Evolutionary conservation across 1,140 invertebrate species (phyloP), one percentile per base, ranked within the genome.

Genomic region (Ceratoteleas bidentatus): DNA sequence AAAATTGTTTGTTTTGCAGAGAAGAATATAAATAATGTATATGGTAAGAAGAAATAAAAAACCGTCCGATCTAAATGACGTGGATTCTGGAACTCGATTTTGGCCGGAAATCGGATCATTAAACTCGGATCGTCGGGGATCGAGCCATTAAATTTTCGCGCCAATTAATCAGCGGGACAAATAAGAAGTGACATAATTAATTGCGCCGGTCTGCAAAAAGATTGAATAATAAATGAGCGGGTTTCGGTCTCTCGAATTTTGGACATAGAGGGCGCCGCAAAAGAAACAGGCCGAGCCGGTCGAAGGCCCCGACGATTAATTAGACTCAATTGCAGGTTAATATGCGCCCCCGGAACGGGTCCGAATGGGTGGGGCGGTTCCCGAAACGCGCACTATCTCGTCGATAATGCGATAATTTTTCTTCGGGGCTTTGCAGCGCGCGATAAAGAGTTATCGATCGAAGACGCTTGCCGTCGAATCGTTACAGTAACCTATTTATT

Each of bases 361-460:
- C 4, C 24, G 24, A 24, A 4, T 1, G 24, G 24, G 24, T 2
- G 24, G 13, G 10, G 10, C 2, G 14, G 10, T 11, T 49, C 45
- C 45, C 40, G 64, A 68, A 56, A 54, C 14, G 34, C 15, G 49
- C 32, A 32, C 68, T 75, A 75, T 75, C 73, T 64, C 15, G 36
- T 43, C 56, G 45, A 60, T 66, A 76, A 40, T 62, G 24, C 47
- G 47, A 76, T 76, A 52, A 75, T 52, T 60, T 66, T 66, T 58
- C 61, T 66, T 75, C 56, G 14, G 9, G 16, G 2, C 13, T 60
- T 75, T 66, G 43, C 45, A 4, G 38, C 24, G 24, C 32, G 45
- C 15, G 76, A 85, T 85, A 85, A 75, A 87, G 49, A 8, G n/a
- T 66, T 78, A 85, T 86, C 78, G 86, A 87, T 86, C 81, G 83